Evolutionary conservation across 1,140 invertebrate species (phyloP), one percentile per base, ranked within the genome.

Genomic region (Nautilus pompilius): DNA sequence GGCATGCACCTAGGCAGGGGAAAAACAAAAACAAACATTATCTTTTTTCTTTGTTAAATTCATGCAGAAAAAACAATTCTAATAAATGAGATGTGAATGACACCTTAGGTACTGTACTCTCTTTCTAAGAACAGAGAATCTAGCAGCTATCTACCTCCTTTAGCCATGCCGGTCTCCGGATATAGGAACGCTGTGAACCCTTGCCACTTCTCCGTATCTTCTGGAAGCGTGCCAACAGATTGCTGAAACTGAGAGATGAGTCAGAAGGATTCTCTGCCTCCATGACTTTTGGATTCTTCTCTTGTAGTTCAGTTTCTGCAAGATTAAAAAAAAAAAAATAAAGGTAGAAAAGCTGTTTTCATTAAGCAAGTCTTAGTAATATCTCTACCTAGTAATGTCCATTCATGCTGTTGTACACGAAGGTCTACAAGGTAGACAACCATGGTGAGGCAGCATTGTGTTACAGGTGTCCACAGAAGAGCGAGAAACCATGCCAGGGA

Each of bases 1-100:
- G 26, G 87, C 87, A 64, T 81, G 79, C 5, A 88, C 86, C 85
- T 87, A 67, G 13, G 58, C 64, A 72, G n/a, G 62, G 51, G 32
- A n/a, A 54, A 29, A 22, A 22, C 32, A 46, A 29, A 54, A 45
- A 32, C 24, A 58, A 45, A 26, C 33, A 58, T 58, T 33, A 17
- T 33, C n/a, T 58, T 53, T 28, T 53, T 1, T 15, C 15, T 53
- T 28, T n/a, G 6, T 55, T 6, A 55, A 55, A 55, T 55, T 55
- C 22, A 2, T 24, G n/a, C 36, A 1, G 36, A 13, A 41, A 1
- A 13, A 13, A 41, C 36, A 41, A n/a, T 15, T 41, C 36, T n/a
- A n/a, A n/a, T n/a, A n/a, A n/a, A n/a, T n/a, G n/a, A n/a, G n/a
- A n/a, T n/a, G n/a, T n/a, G n/a, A n/a, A n/a, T n/a, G n/a, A n/a